Evolutionary conservation across 2,888 invertebrate genomes (phyloP).

Genomic region (Aporophyla nigra): DNA sequence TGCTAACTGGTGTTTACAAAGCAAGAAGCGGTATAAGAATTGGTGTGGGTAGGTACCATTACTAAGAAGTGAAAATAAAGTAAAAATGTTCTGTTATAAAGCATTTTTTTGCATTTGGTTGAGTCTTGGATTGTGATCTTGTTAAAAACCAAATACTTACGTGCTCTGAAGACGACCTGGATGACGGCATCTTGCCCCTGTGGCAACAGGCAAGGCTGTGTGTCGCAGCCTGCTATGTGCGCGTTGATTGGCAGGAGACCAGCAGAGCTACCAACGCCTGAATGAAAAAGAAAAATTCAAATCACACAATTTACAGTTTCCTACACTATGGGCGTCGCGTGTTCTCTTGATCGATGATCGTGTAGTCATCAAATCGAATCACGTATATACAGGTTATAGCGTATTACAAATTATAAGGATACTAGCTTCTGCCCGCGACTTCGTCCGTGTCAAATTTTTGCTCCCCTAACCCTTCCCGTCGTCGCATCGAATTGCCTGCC

Average conservation of each 20-base stretch:
- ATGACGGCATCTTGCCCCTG: constrained; percentile 71
- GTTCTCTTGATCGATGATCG: background rate
- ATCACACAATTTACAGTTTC: background rate
- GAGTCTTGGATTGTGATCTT: no score
- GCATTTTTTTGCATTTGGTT: no score
- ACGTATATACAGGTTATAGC: background rate
- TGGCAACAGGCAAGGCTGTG: constrained; percentile 72
- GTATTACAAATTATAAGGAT: background rate
- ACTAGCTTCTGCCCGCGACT: no score
- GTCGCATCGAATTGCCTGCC: no score
- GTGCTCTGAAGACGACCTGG: constrained; percentile 72
- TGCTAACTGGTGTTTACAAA: no score
- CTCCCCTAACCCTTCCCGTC: no score
- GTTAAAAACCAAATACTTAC: constrained; percentile 43
- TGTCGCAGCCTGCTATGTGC: constrained; percentile 70
- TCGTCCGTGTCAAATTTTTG: no score
- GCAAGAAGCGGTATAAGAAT: no score
- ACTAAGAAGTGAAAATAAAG: no score
- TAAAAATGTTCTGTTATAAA: no score
- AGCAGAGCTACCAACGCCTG: constrained; percentile 51
- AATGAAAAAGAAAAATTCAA: background rate
- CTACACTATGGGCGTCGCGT: no score
- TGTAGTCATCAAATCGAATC: background rate
- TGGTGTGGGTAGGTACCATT: no score
- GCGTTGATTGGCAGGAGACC: constrained; percentile 71